Evolutionary conservation across 2,888 invertebrate species (phyloP).

Genomic region (Agrochola macilenta): DNA sequence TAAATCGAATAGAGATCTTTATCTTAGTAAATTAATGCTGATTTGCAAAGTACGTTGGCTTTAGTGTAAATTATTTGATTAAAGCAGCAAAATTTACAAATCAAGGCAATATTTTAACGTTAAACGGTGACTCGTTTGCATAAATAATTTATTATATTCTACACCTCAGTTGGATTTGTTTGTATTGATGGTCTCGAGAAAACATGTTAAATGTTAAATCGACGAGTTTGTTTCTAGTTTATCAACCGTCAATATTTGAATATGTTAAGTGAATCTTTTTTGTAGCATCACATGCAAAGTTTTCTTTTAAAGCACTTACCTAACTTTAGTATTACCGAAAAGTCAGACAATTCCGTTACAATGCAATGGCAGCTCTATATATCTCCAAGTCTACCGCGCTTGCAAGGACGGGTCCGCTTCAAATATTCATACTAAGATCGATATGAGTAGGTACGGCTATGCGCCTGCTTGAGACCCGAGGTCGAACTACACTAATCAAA

Average conservation of each 20-base stretch:
- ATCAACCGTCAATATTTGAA: conserved; percentile 5
- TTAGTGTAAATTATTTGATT: conserved; percentile 62
- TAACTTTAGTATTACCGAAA: conserved; percentile 11
- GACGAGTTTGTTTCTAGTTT: conserved; percentile 3
- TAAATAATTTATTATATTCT: conserved; percentile 57
- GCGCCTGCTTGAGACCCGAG: conserved; percentile 80
- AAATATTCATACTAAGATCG: conserved; percentile 89
- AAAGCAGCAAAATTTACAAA: conserved; percentile 52
- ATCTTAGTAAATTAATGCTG: conserved; percentile 57
- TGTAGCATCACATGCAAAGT: background rate
- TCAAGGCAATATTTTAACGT: conserved; percentile 59
- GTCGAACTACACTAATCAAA: conserved; percentile 85
- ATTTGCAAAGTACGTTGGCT: conserved; percentile 57
- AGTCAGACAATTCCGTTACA: conserved; percentile 36
- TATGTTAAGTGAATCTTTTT: background rate
- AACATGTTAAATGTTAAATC: conserved; percentile 18
- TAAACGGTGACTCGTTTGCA: conserved; percentile 55
- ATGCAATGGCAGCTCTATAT: conserved; percentile 45
- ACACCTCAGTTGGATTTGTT: conserved; percentile 47
- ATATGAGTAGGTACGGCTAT: conserved; percentile 81
- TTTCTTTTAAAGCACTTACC: background rate
- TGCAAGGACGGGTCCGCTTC: conserved; percentile 85
- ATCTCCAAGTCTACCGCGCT: conserved; percentile 73
- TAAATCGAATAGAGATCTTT: conserved; percentile 52
- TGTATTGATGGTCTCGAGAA: conserved; percentile 37